Evolutionary conservation across 1,140 invertebrate species (phyloP), one percentile per base, ranked within the genome.

Genomic region (Phortica variegata): DNA sequence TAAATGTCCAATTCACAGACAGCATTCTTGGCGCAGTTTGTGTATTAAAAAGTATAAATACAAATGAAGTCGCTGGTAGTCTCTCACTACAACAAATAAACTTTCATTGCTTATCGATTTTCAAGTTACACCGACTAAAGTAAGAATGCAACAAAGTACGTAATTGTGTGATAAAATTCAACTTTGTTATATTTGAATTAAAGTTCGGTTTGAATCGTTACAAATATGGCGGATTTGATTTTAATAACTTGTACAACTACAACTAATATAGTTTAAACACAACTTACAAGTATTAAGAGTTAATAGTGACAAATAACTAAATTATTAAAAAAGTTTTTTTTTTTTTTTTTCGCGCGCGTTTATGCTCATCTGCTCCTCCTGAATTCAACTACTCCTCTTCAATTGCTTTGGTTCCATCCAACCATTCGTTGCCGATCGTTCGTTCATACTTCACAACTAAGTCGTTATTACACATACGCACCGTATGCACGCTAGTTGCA

Each of bases 401-500:
- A 7, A 7, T 7, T 29, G 6, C 33, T 34, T 6, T 17, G 5
- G 3, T 18, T 18, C 4, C 3, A 8, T 18, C 31, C 51, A 48
- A 37, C 32, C 43, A 54, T 17, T 34, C 49, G 29, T 31, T 36
- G 36, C 17, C 16, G 19, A 18, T 34, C 29, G 12, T 6, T 29
- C 52, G 12, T 12, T 29, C 51, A 58, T 46, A 38, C 54, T 40
- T 36, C 23, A 50, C 65, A 68, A 68, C 63, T 68, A 68, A 68
- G 60, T 60, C 65, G 65, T 26, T 26, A 26, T 68, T 60, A 52
- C 63, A 68, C 63, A 68, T 68, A 68, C 63, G 60, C 49, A 47
- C 41, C 43, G 63, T 68, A 68, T 68, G 63, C 60, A 68, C 63
- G 63, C 63, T 68, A 68, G 63, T 69, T 68, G 63, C 52, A 26